These are phyloP conservation scores for Oophaga pumilio DNA, from an alignment of 2,113 vertebrate genomes.

Conservation along the genomic window DNA sequence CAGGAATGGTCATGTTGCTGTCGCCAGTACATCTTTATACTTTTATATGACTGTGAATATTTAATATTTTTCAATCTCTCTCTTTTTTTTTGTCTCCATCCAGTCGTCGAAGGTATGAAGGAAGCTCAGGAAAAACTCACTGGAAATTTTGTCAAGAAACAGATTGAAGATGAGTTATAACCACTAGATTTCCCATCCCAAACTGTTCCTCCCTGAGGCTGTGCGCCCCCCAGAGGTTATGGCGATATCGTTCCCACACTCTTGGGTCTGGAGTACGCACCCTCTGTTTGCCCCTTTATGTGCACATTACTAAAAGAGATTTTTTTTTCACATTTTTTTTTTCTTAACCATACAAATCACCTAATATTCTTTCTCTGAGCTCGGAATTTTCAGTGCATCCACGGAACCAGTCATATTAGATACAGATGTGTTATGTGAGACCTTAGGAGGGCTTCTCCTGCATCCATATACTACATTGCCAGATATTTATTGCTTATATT, in stretches of 20 bases:
- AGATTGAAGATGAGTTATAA: conserved; percentile 89
- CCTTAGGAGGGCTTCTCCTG: background rate
- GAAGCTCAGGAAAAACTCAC: conserved; percentile 94
- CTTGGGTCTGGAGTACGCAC: background rate
- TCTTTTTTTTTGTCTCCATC: conserved; percentile 57
- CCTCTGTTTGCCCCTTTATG: background rate
- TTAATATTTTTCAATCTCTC: background rate
- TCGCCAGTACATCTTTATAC: no score
- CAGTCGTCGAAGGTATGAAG: conserved; percentile 92
- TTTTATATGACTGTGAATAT: background rate
- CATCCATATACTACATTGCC: background rate
- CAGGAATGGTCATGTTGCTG: no score
- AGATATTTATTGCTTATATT: background rate
- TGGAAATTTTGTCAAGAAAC: conserved; percentile 85
- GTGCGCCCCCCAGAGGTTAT: background rate
- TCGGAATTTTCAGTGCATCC: background rate
- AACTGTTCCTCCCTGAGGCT: background rate
- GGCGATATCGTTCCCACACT: background rate
- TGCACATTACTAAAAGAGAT: background rate
- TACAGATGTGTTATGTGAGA: background rate
- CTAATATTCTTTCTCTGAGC: background rate
- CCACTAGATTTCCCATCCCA: background rate
- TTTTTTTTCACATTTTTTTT: background rate
- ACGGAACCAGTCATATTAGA: background rate
- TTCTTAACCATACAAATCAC: background rate